These are phyloP conservation scores for Girardia tigrina DNA, from an alignment of 2,888 invertebrate genomes.

Conservation along the genomic window DNA sequence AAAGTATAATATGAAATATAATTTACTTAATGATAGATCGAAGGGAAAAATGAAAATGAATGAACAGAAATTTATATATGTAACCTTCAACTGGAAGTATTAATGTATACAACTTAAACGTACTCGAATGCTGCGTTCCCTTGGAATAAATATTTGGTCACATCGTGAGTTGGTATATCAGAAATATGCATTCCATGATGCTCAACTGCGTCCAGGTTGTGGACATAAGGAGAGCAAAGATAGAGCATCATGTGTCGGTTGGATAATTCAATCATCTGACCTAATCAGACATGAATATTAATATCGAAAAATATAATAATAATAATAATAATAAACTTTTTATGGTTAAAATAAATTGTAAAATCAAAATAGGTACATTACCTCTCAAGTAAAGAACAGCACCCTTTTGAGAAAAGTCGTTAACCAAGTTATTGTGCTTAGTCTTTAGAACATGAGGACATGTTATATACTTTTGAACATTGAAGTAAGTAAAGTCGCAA, in stretches of 20 bases:
- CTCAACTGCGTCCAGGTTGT: slow-evolving; percentile 43
- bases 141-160: slow-evolving; percentile 43
- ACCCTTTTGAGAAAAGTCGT: neutral
- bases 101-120: no score
- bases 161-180: slow-evolving; percentile 46
- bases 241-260: slow-evolving; percentile 42
- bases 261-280: slow-evolving; percentile 39
- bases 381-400: neutral
- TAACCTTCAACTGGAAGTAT: no score
- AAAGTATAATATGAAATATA: no score
- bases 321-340: neutral
- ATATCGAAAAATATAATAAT: no score
- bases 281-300: no score
- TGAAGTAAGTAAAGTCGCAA: slow-evolving; percentile 40
- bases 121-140: neutral
- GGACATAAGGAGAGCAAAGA: slow-evolving; percentile 44
- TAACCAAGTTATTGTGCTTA: slow-evolving; percentile 27
- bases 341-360: neutral
- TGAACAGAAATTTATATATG: no score
- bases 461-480: slow-evolving; percentile 41
- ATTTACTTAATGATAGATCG: no score
- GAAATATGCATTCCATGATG: slow-evolving; percentile 44
- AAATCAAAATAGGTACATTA: neutral
- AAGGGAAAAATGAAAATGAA: no score
- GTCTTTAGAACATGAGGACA: slow-evolving; percentile 41